phyloP scores from a whole-genome alignment of 2,797 vertebrate species.

The Clarias pachynema region DNA sequence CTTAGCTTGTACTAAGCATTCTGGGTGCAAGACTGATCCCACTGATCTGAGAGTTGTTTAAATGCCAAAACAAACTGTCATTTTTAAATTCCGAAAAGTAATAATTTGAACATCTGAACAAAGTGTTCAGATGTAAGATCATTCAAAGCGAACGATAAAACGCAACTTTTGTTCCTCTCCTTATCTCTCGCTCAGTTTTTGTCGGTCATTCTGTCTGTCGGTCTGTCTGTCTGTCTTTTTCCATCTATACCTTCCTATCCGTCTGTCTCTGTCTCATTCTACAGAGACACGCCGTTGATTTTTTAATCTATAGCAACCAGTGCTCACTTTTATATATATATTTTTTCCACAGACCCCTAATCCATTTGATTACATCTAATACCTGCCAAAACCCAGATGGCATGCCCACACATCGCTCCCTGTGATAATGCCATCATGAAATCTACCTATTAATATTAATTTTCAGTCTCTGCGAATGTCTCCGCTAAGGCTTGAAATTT shows the following conservation, averaged over 20 bases:
- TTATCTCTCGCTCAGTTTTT: background rate
- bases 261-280: background rate
- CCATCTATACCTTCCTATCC: background rate
- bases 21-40: constrained; percentile 61
- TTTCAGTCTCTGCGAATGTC: constrained; percentile 86
- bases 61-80: background rate
- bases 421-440: constrained; percentile 95
- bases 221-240: background rate
- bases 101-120: background rate
- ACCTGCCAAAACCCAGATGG: constrained; percentile 91
- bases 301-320: constrained; percentile 68
- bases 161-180: background rate
- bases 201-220: background rate
- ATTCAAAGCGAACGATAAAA: background rate
- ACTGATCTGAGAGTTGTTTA: background rate
- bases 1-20: constrained; percentile 66
- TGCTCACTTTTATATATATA: constrained; percentile 74
- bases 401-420: constrained; percentile 93
- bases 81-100: background rate
- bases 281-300: constrained; percentile 42
- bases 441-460: constrained; percentile 93
- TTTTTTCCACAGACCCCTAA: constrained; percentile 91
- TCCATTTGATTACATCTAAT: constrained; percentile 98
- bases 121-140: background rate
- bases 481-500: constrained; percentile 87